Conservation (phyloP, 2,888 invertebrate species). For the Drosophila rubida region DNA sequence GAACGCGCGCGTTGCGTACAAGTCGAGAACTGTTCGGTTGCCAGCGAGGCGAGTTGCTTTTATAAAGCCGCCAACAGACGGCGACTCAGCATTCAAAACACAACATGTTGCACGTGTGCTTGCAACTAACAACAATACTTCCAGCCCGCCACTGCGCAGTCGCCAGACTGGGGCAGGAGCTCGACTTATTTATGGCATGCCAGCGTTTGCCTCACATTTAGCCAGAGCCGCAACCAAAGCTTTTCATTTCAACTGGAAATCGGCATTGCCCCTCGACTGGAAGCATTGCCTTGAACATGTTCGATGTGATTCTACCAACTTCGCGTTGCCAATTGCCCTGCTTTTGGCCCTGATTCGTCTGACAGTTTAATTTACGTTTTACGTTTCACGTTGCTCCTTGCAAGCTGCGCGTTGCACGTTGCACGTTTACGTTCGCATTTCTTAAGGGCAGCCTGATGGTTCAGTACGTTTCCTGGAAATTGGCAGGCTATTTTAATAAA, state of each 20-base stretch:
- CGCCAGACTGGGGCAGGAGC: constrained; percentile 14
- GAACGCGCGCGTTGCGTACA: constrained; percentile 60
- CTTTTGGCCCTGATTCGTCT: constrained; percentile 27
- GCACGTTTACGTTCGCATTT: constrained; percentile 8
- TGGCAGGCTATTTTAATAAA: constrained; percentile 10
- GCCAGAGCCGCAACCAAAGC: constrained; percentile 51
- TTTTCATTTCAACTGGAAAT: background rate
- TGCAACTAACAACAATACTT: constrained; percentile 68
- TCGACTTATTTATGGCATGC: constrained; percentile 7
- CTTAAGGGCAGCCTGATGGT: background rate
- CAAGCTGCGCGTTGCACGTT: background rate
- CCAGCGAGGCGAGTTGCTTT: constrained; percentile 44
- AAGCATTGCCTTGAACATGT: constrained; percentile 35
- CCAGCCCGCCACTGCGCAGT: constrained; percentile 38
- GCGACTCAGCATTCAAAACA: constrained; percentile 70
- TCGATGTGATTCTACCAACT: constrained; percentile 19
- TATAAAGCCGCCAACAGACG: constrained; percentile 56
- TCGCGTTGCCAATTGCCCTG: constrained; percentile 30
- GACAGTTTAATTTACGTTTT: constrained; percentile 41
- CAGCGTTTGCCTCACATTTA: constrained; percentile 12
- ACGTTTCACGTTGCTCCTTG: background rate
- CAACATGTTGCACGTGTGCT: constrained; percentile 66
- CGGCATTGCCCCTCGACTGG: constrained; percentile 30
- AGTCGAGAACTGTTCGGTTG: constrained; percentile 52
- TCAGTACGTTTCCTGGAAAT: constrained; percentile 4